phyloP scores from a whole-genome alignment of 2,888 invertebrate genomes.

The Crematogaster levior region DNA sequence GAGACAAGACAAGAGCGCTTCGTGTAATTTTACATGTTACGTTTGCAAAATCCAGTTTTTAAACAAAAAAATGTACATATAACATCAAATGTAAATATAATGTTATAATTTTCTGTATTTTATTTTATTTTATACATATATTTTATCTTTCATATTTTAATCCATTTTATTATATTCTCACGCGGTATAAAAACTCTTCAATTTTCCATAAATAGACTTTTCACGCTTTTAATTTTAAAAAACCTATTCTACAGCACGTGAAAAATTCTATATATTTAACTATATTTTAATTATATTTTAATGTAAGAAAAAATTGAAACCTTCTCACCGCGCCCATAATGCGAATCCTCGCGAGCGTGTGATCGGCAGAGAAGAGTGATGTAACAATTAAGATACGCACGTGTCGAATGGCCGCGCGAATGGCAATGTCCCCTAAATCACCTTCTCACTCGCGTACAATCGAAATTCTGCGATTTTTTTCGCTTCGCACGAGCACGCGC shows the following conservation, averaged over 20 bases:
- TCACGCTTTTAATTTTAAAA: not conserved
- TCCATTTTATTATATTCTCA: not conserved
- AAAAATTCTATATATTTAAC: not conserved
- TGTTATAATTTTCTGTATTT: slow-evolving; percentile 20
- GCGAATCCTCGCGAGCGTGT: not conserved
- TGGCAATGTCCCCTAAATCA: slow-evolving; percentile 55
- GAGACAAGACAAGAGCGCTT: not conserved
- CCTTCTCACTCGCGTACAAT: slow-evolving; percentile 20
- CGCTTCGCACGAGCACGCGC: not conserved
- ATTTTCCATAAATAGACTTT: not conserved
- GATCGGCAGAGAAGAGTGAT: not conserved
- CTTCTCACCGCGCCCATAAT: not conserved
- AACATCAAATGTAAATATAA: slow-evolving; percentile 25
- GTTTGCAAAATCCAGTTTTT: not conserved
- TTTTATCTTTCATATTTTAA: not conserved
- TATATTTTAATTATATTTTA: no score
- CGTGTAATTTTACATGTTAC: not conserved
- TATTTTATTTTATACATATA: slow-evolving; percentile 3
- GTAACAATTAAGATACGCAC: not conserved
- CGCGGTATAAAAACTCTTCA: not conserved
- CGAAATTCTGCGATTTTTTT: slow-evolving; percentile 4
- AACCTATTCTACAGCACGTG: no score
- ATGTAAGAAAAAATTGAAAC: not conserved
- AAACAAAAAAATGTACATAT: slow-evolving; percentile 30
- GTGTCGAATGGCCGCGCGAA: not conserved